These are phyloP conservation scores for Sipha flava DNA, from an alignment of 1,140 invertebrate genomes.

Conservation along the genomic window DNA sequence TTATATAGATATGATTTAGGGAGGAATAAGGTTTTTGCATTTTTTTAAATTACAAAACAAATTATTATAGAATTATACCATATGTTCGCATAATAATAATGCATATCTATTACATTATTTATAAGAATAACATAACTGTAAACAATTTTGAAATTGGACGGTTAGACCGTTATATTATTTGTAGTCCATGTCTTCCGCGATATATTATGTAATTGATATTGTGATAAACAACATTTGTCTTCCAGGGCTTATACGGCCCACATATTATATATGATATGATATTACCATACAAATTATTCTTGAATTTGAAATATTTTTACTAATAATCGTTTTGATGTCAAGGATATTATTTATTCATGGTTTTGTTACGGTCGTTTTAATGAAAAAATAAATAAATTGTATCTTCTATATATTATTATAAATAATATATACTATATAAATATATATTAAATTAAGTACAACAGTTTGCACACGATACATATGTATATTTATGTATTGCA, in stretches of 20 bases:
- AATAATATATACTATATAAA: too few relatives aligned
- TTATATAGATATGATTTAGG: too few relatives aligned
- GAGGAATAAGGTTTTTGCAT: too few relatives aligned
- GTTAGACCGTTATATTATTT: too few relatives aligned
- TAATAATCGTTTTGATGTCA: background rate
- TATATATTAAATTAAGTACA: background rate
- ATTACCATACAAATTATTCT: background rate
- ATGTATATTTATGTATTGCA: background rate
- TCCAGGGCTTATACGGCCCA: background rate
- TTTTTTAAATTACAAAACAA: too few relatives aligned
- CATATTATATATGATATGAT: background rate
- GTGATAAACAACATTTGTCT: slow-evolving; percentile 21
- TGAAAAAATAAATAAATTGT: background rate
- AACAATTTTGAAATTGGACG: too few relatives aligned
- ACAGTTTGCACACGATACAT: background rate
- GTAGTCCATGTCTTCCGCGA: slow-evolving; percentile 7
- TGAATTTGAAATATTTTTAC: background rate
- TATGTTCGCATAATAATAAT: too few relatives aligned
- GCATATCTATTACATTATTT: too few relatives aligned
- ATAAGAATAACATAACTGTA: too few relatives aligned
- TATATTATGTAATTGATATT: background rate
- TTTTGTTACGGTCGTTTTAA: too few relatives aligned
- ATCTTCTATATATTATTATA: background rate
- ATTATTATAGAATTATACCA: too few relatives aligned
- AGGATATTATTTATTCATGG: too few relatives aligned